Percentiles rank a stretch among this genome's conserved stretches.
These are phyloP conservation scores for Clinocottus analis DNA, from an alignment of 2,113 vertebrate genomes.

Conservation along the genomic window DNA sequence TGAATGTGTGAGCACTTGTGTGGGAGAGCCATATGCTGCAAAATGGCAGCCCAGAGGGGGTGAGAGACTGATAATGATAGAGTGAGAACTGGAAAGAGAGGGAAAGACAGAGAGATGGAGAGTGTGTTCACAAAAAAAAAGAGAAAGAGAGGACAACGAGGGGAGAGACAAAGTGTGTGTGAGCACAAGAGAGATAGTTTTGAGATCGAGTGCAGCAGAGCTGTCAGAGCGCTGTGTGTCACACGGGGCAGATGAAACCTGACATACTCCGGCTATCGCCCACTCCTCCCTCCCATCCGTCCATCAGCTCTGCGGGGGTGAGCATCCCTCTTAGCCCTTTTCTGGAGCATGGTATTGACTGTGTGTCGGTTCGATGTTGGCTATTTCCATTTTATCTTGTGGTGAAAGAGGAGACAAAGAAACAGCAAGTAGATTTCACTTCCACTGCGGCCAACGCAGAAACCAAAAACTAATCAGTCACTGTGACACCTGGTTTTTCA, in stretches of 20 bases:
- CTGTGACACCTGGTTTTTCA: conserved; percentile 44
- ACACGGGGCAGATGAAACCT: conserved; percentile 66
- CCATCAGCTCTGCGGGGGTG: conserved; percentile 28
- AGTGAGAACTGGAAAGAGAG: conserved; percentile 44
- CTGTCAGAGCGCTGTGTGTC: conserved; percentile 61
- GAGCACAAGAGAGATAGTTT: background rate
- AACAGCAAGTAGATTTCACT: conserved; percentile 58
- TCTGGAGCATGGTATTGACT: conserved; percentile 70
- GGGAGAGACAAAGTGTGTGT: conserved; percentile 4
- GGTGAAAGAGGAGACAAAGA: conserved; percentile 67
- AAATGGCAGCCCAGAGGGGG: conserved; percentile 69
- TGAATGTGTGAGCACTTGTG: conserved; percentile 51
- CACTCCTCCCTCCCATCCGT: conserved; percentile 54
- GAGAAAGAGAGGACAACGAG: background rate
- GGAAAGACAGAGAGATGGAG: conserved; percentile 11
- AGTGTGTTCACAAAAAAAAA: conserved; percentile 20
- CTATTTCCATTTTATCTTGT: conserved; percentile 76
- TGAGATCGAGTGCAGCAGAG: conserved; percentile 42
- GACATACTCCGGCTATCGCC: conserved; percentile 58
- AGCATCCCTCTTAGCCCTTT: conserved; percentile 64
- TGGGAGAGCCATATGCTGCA: conserved; percentile 68
- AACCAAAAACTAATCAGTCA: conserved; percentile 62
- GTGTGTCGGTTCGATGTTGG: conserved; percentile 62
- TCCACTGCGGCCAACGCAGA: conserved; percentile 31
- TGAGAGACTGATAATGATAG: conserved; percentile 59